Evolutionary conservation across 2,113 vertebrate species (phyloP), one percentile per base, ranked within the genome.

Genomic region (Ceyx melanurus): DNA sequence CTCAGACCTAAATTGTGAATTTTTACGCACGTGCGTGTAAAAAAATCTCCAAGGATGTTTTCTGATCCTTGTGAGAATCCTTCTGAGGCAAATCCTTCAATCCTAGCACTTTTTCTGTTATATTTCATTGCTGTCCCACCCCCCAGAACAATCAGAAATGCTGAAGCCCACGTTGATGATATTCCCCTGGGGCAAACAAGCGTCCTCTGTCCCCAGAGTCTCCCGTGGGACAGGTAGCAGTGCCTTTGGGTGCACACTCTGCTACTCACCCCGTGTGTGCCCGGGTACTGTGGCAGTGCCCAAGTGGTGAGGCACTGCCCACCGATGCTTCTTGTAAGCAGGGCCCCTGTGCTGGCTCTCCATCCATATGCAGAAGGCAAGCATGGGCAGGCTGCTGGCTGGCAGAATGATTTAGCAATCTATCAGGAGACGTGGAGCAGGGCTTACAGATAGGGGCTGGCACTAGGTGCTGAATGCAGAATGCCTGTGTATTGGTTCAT

Each of bases 401-500:
- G 57, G 71, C 75, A 26, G 77, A 93, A 94, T 84, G 77, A 72
- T 61, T 89, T 89, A 86, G 86, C 61, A 62, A 33, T 67, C 11
- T 54, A 89, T 75, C 66, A 67, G 65, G 89, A 93, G 70, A 62
- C 68, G 56, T 0, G 2, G 51, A 89, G 62, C 89, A 75, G 56
- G 46, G 45, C 74, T 93, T 37, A 53, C 23, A 62, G 78, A 85
- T 43, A 43, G 4, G 16, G 80, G 53, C 62, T 95, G 89, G 87
- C 89, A 91, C 75, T 58, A 68, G 85, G 46, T 66, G 33, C 67
- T 88, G 90, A 89, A 95, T 91, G 54, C 10, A 0, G 76, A 91
- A 91, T 62, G 54, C 11, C 50, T 80, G 79, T 88, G 91, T 85
- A n/a, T 82, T 89, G 76, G 73, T 95, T 92, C 79, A 95, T 86